Evolutionary conservation across 2,797 vertebrate species (phyloP).

Genomic region (Antrozous pallidus): DNA sequence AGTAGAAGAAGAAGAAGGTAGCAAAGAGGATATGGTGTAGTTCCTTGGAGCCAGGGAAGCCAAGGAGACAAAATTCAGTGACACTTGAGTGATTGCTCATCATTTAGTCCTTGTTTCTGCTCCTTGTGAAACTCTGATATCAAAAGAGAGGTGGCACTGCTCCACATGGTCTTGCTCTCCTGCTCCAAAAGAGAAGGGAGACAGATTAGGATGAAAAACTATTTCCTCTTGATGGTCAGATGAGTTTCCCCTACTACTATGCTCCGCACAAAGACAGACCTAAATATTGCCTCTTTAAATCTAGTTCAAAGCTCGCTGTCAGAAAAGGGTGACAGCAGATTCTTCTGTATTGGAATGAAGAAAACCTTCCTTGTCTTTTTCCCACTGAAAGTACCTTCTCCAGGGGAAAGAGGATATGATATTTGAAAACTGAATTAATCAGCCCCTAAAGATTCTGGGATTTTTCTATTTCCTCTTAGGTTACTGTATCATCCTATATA

Average conservation of each 20-base stretch:
- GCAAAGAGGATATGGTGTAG: conserved; percentile 27
- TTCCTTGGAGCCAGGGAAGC: conserved; percentile 39
- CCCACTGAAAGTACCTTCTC: neutral
- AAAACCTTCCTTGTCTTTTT: neutral
- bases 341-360: neutral
- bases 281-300: neutral
- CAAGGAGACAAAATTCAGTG: conserved; percentile 58
- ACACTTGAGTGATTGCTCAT: conserved; percentile 48
- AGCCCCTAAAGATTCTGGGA: neutral
- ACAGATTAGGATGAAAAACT: neutral
- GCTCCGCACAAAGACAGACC: neutral
- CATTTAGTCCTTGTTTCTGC: neutral
- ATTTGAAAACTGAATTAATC: neutral
- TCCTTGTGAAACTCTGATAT: neutral
- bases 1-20: conserved; percentile 43
- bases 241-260: no score
- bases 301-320: neutral
- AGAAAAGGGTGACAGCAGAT: neutral
- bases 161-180: neutral
- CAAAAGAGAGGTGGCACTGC: neutral
- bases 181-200: neutral
- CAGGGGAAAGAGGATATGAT: neutral
- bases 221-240: neutral
- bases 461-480: neutral
- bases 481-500: neutral